Percentiles rank a stretch among this genome's conserved stretches.
phyloP scores from a whole-genome alignment of 2,797 vertebrate species.

The Sebastes itinus region DNA sequence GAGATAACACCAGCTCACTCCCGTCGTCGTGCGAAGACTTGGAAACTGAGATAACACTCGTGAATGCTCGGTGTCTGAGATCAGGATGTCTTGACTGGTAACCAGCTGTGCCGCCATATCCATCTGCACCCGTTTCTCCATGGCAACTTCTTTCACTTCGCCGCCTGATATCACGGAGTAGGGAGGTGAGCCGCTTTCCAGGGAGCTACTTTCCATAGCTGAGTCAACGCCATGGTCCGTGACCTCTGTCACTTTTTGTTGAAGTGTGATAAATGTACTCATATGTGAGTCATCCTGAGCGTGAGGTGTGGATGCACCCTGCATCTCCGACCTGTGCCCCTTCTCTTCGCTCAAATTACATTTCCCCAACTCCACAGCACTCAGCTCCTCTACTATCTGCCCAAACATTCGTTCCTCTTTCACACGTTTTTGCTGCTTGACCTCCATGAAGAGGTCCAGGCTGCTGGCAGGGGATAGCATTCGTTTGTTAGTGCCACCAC shows the following conservation, averaged over 20 bases:
- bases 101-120: conserved; percentile 86
- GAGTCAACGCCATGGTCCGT: conserved; percentile 83
- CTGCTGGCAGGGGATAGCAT: conserved; percentile 98
- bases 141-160: conserved; percentile 79
- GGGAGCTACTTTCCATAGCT: conserved; percentile 88
- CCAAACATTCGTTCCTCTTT: conserved; percentile 99
- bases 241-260: conserved; percentile 80
- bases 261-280: conserved; percentile 78
- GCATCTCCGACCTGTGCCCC: conserved; percentile 78
- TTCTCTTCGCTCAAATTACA: conserved; percentile 88
- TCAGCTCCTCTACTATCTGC: conserved; percentile 95
- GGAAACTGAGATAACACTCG: conserved; percentile 92
- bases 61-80: conserved; percentile 86
- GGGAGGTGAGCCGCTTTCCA: conserved; percentile 84
- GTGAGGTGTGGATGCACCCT: conserved; percentile 53
- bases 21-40: conserved; percentile 95
- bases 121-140: conserved; percentile 78
- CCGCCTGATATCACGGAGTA: conserved; percentile 77
- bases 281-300: conserved; percentile 75
- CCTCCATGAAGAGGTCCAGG: conserved; percentile 95
- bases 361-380: conserved; percentile 95
- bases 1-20: conserved; percentile 99
- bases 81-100: conserved; percentile 77
- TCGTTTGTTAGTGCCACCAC: conserved; percentile 92
- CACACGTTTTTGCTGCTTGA: conserved; percentile 97